Evolutionary conservation across 2,113 vertebrate species (phyloP).

Genomic region (Aspiorhynchus laticeps): DNA sequence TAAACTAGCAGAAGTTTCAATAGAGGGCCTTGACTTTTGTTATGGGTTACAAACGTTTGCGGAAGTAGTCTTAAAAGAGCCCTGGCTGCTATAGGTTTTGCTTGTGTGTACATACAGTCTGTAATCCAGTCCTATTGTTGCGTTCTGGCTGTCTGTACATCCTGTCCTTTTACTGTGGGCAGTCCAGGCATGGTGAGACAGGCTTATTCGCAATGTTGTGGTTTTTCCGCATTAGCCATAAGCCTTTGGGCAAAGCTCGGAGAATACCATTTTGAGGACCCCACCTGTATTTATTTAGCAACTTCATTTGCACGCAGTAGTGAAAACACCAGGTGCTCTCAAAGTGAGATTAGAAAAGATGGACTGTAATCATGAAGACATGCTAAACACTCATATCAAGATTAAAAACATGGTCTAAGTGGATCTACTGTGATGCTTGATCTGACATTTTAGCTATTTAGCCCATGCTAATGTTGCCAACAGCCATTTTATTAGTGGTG

Average conservation of each 20-base stretch:
- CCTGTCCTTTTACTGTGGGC: slow-evolving; percentile 41
- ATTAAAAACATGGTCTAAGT: slow-evolving; percentile 40
- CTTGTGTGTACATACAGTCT: slow-evolving; percentile 7
- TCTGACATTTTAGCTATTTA: not conserved
- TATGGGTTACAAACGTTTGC: not conserved
- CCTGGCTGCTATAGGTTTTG: not conserved
- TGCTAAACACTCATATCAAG: not conserved
- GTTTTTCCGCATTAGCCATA: slow-evolving; percentile 53
- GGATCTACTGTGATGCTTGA: not conserved
- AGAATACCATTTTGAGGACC: slow-evolving; percentile 40
- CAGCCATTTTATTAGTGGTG: not conserved
- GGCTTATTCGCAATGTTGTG: slow-evolving; percentile 36
- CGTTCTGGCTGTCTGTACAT: slow-evolving; percentile 24
- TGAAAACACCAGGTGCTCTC: slow-evolving; percentile 54
- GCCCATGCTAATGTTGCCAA: not conserved
- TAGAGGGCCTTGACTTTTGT: not conserved
- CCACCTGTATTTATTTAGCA: slow-evolving; percentile 64
- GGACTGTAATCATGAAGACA: slow-evolving; percentile 14
- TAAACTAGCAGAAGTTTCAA: not conserved
- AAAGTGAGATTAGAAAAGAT: slow-evolving; percentile 34
- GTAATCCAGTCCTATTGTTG: slow-evolving; percentile 24
- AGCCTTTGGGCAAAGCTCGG: slow-evolving; percentile 45
- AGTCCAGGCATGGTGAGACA: slow-evolving; percentile 35
- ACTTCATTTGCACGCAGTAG: slow-evolving; percentile 46
- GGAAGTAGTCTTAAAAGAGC: not conserved